phyloP scores from a whole-genome alignment of 2,888 invertebrate species.

The Malachius bipustulatus region DNA sequence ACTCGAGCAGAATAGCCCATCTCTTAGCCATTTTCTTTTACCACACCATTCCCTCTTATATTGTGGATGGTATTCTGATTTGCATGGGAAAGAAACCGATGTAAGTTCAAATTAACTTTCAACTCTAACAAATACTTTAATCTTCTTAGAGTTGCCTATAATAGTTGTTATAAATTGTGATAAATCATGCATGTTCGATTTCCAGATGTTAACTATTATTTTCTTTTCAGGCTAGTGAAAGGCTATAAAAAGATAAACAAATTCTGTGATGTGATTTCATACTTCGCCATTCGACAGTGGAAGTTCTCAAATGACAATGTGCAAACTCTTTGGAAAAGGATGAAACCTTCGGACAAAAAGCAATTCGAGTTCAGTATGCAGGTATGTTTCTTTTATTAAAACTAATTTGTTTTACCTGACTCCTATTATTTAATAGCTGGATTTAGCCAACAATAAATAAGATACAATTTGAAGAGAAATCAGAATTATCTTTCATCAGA shows the following conservation, averaged over 20 bases:
- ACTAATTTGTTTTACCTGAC: too few relatives aligned
- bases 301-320: slow-evolving; percentile 51
- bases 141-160: too few relatives aligned
- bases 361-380: slow-evolving; percentile 53
- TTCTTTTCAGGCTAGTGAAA: slow-evolving; percentile 21
- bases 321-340: slow-evolving; percentile 41
- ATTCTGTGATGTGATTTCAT: slow-evolving; percentile 58
- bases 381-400: too few relatives aligned
- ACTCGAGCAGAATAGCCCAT: slow-evolving; percentile 44
- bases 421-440: too few relatives aligned
- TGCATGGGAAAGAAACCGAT: slow-evolving; percentile 51
- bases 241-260: slow-evolving; percentile 22
- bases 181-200: too few relatives aligned
- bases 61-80: slow-evolving; percentile 44
- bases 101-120: slow-evolving; percentile 41
- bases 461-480: too few relatives aligned
- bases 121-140: too few relatives aligned
- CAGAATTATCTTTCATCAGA: too few relatives aligned
- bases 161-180: too few relatives aligned
- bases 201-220: too few relatives aligned
- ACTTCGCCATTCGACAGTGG: slow-evolving; percentile 71
- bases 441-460: too few relatives aligned
- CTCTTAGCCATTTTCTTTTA: slow-evolving; percentile 45
- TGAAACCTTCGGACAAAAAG: slow-evolving; percentile 45
- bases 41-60: slow-evolving; percentile 50